These are phyloP conservation scores for Tribolium madens DNA, from an alignment of 1,140 invertebrate species.

Conservation along the genomic window DNA sequence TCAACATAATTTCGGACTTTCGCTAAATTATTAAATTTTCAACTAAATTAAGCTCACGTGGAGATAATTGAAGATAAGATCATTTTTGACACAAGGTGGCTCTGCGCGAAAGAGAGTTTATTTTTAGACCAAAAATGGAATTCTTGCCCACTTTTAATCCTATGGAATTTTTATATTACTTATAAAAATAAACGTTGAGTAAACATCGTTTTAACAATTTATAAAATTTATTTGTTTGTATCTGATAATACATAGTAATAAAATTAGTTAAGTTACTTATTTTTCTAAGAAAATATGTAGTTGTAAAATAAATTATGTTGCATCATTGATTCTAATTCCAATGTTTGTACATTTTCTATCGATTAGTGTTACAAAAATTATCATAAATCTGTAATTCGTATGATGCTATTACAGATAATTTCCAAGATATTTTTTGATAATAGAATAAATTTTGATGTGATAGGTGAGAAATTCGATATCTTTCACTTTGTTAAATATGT, in stretches of 20 bases:
- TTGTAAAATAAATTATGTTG: neutral
- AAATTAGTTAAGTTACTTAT: neutral
- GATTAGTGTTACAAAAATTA: neutral
- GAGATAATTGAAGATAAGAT: no score
- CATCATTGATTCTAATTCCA: neutral
- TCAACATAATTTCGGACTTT: neutral
- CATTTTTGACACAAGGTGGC: no score
- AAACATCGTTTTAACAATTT: neutral
- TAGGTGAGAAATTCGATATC: neutral
- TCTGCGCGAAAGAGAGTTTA: no score
- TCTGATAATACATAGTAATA: neutral
- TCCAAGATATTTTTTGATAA: neutral
- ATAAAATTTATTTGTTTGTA: neutral
- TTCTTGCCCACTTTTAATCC: no score
- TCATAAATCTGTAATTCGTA: neutral
- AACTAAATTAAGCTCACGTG: no score
- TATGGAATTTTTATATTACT: neutral
- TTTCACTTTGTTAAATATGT: neutral
- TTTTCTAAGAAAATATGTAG: neutral
- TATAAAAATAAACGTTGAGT: neutral
- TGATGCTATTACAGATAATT: neutral
- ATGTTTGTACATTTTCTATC: neutral
- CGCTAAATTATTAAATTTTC: neutral
- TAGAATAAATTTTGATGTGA: neutral
- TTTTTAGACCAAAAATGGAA: no score